A percentile compares a stretch with the other conserved stretches of the same genome.
Conservation (phyloP, 2,888 invertebrate genomes). For the Macropis europaea region DNA sequence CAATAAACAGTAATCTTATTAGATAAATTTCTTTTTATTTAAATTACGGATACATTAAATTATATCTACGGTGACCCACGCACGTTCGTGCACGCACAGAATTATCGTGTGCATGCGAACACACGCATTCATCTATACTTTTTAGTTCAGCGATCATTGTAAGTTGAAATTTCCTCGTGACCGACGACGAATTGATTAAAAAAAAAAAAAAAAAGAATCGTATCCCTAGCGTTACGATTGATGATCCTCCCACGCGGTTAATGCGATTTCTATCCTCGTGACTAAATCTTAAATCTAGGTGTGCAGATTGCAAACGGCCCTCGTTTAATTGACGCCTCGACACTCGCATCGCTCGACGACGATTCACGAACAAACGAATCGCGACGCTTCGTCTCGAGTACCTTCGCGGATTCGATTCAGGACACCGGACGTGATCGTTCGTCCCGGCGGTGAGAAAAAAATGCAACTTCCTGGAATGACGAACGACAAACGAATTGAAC, state of each 20-base stretch:
- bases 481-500: not conserved
- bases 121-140: conserved; percentile 1
- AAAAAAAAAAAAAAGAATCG: not conserved
- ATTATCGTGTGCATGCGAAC: conserved; percentile 19
- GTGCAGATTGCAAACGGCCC: conserved; percentile 56
- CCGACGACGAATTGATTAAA: conserved; percentile 6
- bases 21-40: conserved; percentile 67
- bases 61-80: conserved; percentile 53
- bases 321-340: conserved; percentile 15
- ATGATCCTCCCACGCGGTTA: not conserved
- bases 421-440: conserved; percentile 6
- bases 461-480: too few species aligned
- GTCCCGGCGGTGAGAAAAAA: conserved; percentile 6
- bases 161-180: conserved; percentile 28
- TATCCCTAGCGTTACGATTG: not conserved
- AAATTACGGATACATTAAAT: conserved; percentile 70
- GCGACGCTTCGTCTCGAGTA: too few species aligned
- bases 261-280: conserved; percentile 24
- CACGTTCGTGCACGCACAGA: conserved; percentile 31
- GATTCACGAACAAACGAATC: not conserved
- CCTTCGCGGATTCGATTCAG: conserved; percentile 3
- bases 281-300: conserved; percentile 49
- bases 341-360: not conserved
- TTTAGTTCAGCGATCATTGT: conserved; percentile 29
- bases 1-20: too few species aligned